Base-by-base conservation (phyloP, 2,888 invertebrate genomes). In the Thyatira batis region DNA sequence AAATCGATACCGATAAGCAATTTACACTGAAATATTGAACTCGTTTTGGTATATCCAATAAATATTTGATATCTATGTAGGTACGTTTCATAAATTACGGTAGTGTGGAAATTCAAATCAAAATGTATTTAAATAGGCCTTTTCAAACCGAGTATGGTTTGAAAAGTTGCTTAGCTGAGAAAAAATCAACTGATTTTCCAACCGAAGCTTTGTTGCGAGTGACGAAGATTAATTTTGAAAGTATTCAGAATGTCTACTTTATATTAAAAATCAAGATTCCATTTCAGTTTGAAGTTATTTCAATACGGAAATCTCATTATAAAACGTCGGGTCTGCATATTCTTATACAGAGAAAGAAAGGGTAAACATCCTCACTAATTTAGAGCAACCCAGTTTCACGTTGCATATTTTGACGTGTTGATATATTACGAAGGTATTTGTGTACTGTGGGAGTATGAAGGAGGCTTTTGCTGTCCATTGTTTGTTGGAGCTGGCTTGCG, bases 341-440 rank as follows among this genome's bases (percentile, higher is more conserved):
- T 20, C 21, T 43, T 44, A 20, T 25, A 44, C 6, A 10, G 23
- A 25, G 39, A 55, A 53, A 57, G 50, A 51, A 52, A 55, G 52
- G 51, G 50, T 49, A 44, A 49, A 65, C 64, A 66, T 65, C 66
- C 66, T 63, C 63, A 61, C 65, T 74, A 73, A 75, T 71, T 72
- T 73, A 60, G 60, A 67, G 62, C 62, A 73, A 78, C 77, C 76
- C 55, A 75, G 74, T 73, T 79, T 71, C 63, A 55, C 59, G 58
- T 71, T 70, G 67, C 57, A 61, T 67, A 72, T 68, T 23, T 67
- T 75, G 67, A 59, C 64, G 68, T 44, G 59, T 66, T 62, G 60
- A 55, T 67, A 67, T 66, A 61, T 56, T 67, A 65, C 67, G 65
- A 66, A 61, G 61, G 66, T 66, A 67, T 50, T 48, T 17, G 28